phyloP scores from a whole-genome alignment of 2,888 invertebrate genomes.

The Sisyra terminalis region DNA sequence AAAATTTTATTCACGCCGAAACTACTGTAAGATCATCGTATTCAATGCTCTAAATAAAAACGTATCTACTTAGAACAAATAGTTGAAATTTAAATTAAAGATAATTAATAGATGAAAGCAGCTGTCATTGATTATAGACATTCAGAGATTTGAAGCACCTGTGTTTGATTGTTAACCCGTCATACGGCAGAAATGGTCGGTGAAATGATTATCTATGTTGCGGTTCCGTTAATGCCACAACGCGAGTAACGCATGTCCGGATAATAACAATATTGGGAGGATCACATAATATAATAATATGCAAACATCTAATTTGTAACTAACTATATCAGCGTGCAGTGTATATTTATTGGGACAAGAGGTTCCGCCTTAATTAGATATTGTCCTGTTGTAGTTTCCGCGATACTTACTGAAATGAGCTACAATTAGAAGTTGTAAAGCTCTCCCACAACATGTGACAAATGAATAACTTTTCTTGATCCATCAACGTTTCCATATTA shows the following conservation, averaged over 20 bases:
- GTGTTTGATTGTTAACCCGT: slow-evolving; percentile 1
- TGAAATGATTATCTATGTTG: too few relatives aligned
- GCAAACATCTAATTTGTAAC: slow-evolving; percentile 7
- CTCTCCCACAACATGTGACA: neutral
- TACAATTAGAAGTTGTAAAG: neutral
- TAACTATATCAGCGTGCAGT: slow-evolving; percentile 6
- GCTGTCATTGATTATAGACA: slow-evolving; percentile 1
- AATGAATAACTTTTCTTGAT: neutral
- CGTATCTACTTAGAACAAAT: too few relatives aligned
- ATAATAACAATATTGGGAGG: slow-evolving; percentile 3
- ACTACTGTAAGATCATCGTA: too few relatives aligned
- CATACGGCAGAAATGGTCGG: too few relatives aligned
- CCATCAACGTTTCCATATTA: too few relatives aligned
- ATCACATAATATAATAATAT: slow-evolving; percentile 1
- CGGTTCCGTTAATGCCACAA: neutral
- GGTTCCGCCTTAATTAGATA: slow-evolving; percentile 6
- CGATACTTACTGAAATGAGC: slow-evolving; percentile 2
- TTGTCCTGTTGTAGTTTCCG: slow-evolving; percentile 2
- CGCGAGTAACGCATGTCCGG: neutral
- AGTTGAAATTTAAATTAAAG: too few relatives aligned
- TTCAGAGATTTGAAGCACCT: slow-evolving; percentile 1
- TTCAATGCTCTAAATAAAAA: too few relatives aligned
- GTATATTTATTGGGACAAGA: slow-evolving; percentile 7
- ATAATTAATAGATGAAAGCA: neutral
- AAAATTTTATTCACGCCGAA: too few relatives aligned